Evolutionary conservation across 1,140 invertebrate species (phyloP).

Genomic region (Leguminivora glycinivorella): DNA sequence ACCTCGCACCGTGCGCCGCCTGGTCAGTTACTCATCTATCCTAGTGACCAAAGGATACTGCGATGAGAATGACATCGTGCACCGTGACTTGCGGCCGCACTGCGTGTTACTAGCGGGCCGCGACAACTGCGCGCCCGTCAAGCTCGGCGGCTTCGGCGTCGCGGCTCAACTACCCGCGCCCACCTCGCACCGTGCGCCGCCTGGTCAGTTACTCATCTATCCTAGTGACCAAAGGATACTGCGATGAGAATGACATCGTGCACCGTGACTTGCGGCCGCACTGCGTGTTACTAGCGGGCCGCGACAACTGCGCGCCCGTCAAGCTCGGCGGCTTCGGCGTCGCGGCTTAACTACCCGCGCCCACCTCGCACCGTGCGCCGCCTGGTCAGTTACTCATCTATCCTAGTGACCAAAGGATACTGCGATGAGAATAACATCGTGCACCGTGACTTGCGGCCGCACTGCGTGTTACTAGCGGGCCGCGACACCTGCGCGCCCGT

Average conservation of each 20-base stretch:
- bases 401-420: neutral
- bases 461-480: too few relatives aligned
- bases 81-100: constrained; percentile 96
- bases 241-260: constrained; percentile 90
- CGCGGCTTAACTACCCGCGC: constrained; percentile 93
- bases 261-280: constrained; percentile 97
- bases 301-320: constrained; percentile 98
- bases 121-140: constrained; percentile 98
- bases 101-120: constrained; percentile 95
- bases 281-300: constrained; percentile 94
- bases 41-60: neutral
- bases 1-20: constrained; percentile 85
- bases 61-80: constrained; percentile 92
- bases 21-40: constrained; percentile 74
- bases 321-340: constrained; percentile 99
- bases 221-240: neutral
- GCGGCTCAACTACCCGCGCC: constrained; percentile 93
- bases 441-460: too few relatives aligned
- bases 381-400: constrained; percentile 79
- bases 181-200: constrained; percentile 84
- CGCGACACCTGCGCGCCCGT: too few relatives aligned
- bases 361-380: constrained; percentile 85
- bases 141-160: constrained; percentile 98
- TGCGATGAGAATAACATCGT: too few relatives aligned
- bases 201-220: constrained; percentile 78